Conservation (phyloP, 2,888 invertebrate genomes). For the Lasioglossum pauxillum region DNA sequence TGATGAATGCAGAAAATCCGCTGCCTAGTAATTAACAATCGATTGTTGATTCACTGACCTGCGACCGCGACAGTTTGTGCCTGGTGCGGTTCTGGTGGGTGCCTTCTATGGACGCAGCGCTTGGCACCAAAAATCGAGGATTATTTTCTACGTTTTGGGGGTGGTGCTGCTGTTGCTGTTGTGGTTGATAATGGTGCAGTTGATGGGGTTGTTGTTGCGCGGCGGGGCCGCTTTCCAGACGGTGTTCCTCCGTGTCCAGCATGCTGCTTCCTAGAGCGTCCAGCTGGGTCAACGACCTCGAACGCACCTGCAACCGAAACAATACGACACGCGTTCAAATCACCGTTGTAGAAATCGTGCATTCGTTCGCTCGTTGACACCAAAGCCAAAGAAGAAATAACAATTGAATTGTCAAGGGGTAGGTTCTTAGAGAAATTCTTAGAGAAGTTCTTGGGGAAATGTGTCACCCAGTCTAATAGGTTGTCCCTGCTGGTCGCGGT, state of each 20-base stretch:
- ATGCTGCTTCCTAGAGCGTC: slow-evolving; percentile 87
- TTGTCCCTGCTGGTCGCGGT: no score
- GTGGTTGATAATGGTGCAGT: slow-evolving; percentile 79
- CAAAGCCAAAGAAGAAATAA: not conserved
- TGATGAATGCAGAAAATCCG: no score
- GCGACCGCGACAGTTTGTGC: slow-evolving; percentile 87
- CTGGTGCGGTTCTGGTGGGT: slow-evolving; percentile 85
- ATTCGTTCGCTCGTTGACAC: not conserved
- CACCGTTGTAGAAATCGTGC: not conserved
- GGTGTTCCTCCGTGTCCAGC: slow-evolving; percentile 81
- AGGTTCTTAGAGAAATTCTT: not conserved
- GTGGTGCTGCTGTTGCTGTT: slow-evolving; percentile 82
- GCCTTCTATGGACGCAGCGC: slow-evolving; percentile 78
- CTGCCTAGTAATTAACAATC: not conserved
- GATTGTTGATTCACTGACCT: slow-evolving; percentile 82
- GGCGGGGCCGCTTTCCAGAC: slow-evolving; percentile 74
- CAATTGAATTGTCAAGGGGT: not conserved
- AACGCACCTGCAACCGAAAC: slow-evolving; percentile 87
- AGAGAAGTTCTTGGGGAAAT: not conserved
- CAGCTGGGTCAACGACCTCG: slow-evolving; percentile 90
- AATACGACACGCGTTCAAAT: not conserved
- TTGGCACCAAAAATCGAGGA: slow-evolving; percentile 85
- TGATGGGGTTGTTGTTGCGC: slow-evolving; percentile 80
- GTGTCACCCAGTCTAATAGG: not conserved
- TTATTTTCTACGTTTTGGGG: slow-evolving; percentile 80